Evolutionary conservation across 2,888 invertebrate genomes (phyloP).

Genomic region (Alviniconcha strummeri): DNA sequence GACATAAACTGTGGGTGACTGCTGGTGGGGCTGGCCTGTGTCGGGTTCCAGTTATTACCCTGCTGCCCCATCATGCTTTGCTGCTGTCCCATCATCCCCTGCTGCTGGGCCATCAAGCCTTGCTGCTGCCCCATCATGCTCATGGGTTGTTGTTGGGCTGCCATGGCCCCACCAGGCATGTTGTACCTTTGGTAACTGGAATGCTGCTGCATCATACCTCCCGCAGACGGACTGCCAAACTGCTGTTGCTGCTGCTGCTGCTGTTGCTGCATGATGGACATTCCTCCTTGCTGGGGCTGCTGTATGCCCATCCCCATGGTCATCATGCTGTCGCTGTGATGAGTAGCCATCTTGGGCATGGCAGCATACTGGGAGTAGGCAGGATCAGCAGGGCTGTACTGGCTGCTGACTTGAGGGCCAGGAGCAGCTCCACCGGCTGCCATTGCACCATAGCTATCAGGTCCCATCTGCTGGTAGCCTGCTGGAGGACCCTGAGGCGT

Average conservation of each 20-base stretch:
- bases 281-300: slow-evolving; percentile 39
- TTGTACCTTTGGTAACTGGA: slow-evolving; percentile 37
- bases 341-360: slow-evolving; percentile 41
- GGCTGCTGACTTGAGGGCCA: slow-evolving; percentile 32
- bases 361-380: slow-evolving; percentile 42
- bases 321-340: slow-evolving; percentile 40
- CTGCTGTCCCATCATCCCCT: slow-evolving; percentile 46
- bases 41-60: slow-evolving; percentile 47
- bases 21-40: slow-evolving; percentile 47
- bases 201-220: slow-evolving; percentile 45
- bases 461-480: slow-evolving; percentile 37
- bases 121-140: slow-evolving; percentile 39
- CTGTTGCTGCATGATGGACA: slow-evolving; percentile 41
- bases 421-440: background rate
- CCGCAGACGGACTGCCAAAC: slow-evolving; percentile 56
- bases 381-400: slow-evolving; percentile 31
- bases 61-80: slow-evolving; percentile 44
- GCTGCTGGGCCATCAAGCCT: slow-evolving; percentile 21
- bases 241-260: slow-evolving; percentile 47
- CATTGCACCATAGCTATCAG: slow-evolving; percentile 36
- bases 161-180: slow-evolving; percentile 37
- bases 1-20: slow-evolving; percentile 46
- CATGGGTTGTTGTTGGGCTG: slow-evolving; percentile 52
- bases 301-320: slow-evolving; percentile 29
- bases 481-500: slow-evolving; percentile 38